Conservation (phyloP, 1,140 invertebrate species). For the Drosophila erecta region DNA sequence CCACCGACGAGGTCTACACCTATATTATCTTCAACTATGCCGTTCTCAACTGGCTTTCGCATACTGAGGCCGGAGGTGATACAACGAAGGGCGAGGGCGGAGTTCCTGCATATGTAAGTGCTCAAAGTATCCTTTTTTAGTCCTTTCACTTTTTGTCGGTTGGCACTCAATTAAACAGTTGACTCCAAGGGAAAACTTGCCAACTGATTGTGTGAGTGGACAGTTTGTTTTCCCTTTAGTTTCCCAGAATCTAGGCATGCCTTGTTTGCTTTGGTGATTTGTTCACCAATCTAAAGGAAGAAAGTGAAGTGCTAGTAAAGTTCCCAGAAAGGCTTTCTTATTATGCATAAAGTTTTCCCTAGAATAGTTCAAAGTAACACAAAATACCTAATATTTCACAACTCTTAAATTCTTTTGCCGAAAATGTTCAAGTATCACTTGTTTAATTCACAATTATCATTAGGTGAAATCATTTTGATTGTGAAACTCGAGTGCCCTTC, state of each 20-base stretch:
- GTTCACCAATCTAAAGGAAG: slow-evolving; percentile 16
- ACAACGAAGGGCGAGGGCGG: slow-evolving; percentile 94
- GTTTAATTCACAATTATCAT: slow-evolving; percentile 14
- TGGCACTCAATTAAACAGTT: slow-evolving; percentile 67
- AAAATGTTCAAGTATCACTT: slow-evolving; percentile 1
- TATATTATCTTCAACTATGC: slow-evolving; percentile 98
- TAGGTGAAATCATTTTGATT: slow-evolving; percentile 8
- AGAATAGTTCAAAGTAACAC: background rate
- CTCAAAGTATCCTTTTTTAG: background rate
- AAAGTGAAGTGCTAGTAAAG: background rate
- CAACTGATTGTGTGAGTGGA: slow-evolving; percentile 8
- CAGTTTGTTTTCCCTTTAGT: slow-evolving; percentile 1
- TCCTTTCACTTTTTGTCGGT: slow-evolving; percentile 13
- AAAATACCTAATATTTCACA: background rate
- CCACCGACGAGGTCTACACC: slow-evolving; percentile 96
- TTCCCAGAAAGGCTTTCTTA: background rate
- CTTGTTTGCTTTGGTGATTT: slow-evolving; percentile 30
- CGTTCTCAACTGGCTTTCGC: slow-evolving; percentile 94
- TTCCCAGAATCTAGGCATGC: background rate
- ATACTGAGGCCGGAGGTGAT: slow-evolving; percentile 96
- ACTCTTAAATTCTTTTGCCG: background rate
- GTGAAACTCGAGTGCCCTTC: slow-evolving; percentile 14
- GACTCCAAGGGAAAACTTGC: slow-evolving; percentile 29
- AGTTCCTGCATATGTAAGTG: slow-evolving; percentile 93
- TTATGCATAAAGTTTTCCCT: background rate